phyloP scores from a whole-genome alignment of 2,797 vertebrate species.

The Ataeniobius toweri region DNA sequence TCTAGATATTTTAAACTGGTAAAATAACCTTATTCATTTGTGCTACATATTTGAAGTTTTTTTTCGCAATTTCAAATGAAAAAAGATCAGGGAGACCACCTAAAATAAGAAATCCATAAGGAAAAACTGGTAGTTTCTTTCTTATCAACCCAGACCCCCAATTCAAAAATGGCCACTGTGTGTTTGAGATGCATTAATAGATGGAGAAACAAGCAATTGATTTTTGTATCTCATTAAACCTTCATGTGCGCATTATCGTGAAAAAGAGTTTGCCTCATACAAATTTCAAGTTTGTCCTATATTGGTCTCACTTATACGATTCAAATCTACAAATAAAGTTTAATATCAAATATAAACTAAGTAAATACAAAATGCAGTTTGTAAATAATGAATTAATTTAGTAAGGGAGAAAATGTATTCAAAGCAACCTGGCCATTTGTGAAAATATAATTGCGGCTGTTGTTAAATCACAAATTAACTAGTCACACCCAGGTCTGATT shows the following conservation, averaged over 20 bases:
- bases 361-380: background rate
- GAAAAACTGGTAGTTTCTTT: background rate
- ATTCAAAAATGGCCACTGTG: background rate
- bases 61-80: background rate
- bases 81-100: background rate
- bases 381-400: background rate
- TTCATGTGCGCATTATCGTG: background rate
- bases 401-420: background rate
- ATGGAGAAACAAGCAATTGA: background rate
- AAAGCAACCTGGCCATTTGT: background rate
- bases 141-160: background rate
- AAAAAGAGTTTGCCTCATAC: background rate
- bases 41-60: background rate
- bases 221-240: background rate
- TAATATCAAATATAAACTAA: background rate
- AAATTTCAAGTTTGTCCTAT: background rate
- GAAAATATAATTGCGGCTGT: background rate
- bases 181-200: background rate
- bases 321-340: background rate
- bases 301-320: background rate
- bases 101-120: background rate
- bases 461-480: background rate
- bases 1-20: background rate
- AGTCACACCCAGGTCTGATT: background rate
- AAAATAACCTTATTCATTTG: slow-evolving; percentile 1